Evolutionary conservation across 2,797 vertebrate species (phyloP).

Genomic region (Uromys caudimaculatus): DNA sequence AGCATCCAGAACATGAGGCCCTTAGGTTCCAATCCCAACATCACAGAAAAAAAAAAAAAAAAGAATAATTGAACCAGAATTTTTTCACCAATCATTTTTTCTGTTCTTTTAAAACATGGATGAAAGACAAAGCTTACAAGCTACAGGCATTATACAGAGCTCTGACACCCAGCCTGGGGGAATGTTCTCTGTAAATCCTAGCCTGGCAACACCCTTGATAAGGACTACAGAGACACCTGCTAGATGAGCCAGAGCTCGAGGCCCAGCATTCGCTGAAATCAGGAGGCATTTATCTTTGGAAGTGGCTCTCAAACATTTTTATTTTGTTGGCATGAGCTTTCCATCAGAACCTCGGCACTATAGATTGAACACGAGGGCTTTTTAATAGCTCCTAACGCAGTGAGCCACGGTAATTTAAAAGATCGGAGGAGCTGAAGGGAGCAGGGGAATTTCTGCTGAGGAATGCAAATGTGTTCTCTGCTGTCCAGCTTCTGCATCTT

Average conservation of each 20-base stretch:
- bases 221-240: slow-evolving; percentile 49
- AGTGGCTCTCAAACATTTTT: slow-evolving; percentile 53
- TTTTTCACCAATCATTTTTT: neutral
- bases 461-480: slow-evolving; percentile 63
- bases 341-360: slow-evolving; percentile 53
- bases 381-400: slow-evolving; percentile 63
- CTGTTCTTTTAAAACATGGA: neutral
- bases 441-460: slow-evolving; percentile 53
- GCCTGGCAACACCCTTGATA: slow-evolving; percentile 5
- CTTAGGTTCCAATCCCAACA: neutral
- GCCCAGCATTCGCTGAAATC: slow-evolving; percentile 7
- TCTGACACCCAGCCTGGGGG: neutral
- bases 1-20: neutral
- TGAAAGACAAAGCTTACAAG: neutral
- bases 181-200: neutral
- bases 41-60: neutral
- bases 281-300: slow-evolving; percentile 61
- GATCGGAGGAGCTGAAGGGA: slow-evolving; percentile 1
- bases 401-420: slow-evolving; percentile 47
- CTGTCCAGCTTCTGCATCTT: slow-evolving; percentile 30
- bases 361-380: slow-evolving; percentile 34
- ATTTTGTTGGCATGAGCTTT: slow-evolving; percentile 57
- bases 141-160: neutral
- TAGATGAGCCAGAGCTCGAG: slow-evolving; percentile 12
- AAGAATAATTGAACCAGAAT: neutral